Percentiles rank a stretch among this genome's conserved stretches.
Evolutionary conservation across 2,888 invertebrate species (phyloP).

Genomic region (Caenorhabditis zanzibari): DNA sequence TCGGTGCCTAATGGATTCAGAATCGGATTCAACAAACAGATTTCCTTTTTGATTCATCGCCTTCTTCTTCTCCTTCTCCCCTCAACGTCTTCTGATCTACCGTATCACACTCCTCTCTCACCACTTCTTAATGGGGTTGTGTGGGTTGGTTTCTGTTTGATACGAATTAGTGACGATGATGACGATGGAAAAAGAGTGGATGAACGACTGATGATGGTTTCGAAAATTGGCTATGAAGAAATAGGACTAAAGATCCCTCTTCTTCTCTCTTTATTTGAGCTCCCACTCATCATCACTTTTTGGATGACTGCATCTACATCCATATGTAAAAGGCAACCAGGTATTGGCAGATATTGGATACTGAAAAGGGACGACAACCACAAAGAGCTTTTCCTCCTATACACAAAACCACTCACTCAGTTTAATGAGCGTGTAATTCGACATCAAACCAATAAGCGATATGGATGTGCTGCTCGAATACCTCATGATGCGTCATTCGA

Average conservation of each 20-base stretch:
- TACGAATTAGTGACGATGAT: slow-evolving; percentile 54
- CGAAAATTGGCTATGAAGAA: slow-evolving; percentile 11
- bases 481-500: slow-evolving; percentile 45
- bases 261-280: slow-evolving; percentile 13
- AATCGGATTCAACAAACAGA: slow-evolving; percentile 44
- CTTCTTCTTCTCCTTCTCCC: neutral
- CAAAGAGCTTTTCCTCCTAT: slow-evolving; percentile 55
- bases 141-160: slow-evolving; percentile 30
- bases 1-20: slow-evolving; percentile 54
- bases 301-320: slow-evolving; percentile 54
- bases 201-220: slow-evolving; percentile 35
- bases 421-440: slow-evolving; percentile 71
- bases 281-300: slow-evolving; percentile 29
- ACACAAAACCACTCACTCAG: slow-evolving; percentile 67
- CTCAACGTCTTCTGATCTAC: slow-evolving; percentile 39
- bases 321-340: slow-evolving; percentile 43
- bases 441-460: slow-evolving; percentile 65
- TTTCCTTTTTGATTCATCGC: slow-evolving; percentile 36
- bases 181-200: slow-evolving; percentile 7
- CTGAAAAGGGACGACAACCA: slow-evolving; percentile 22
- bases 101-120: slow-evolving; percentile 34
- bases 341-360: slow-evolving; percentile 64
- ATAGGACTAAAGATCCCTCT: slow-evolving; percentile 37
- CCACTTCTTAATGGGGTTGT: slow-evolving; percentile 47
- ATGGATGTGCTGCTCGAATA: slow-evolving; percentile 56